Evolutionary conservation across 2,888 invertebrate genomes (phyloP).

Genomic region (Caenorhabditis sulstoni): DNA sequence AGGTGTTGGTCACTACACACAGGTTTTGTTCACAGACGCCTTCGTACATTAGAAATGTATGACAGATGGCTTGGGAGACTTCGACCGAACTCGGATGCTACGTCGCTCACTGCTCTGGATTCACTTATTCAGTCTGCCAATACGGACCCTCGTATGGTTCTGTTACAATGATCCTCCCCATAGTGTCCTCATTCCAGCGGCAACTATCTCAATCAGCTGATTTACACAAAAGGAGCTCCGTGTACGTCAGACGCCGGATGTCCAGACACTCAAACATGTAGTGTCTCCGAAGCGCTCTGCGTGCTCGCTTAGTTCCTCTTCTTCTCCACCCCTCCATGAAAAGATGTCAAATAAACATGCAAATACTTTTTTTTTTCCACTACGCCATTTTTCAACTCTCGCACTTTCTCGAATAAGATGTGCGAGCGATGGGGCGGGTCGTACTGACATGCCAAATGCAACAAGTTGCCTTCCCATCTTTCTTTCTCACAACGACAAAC

Average conservation of each 20-base stretch:
- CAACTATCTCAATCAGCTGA: conserved; percentile 54
- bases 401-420: background rate
- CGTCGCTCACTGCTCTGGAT: conserved; percentile 51
- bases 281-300: conserved; percentile 53
- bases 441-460: conserved; percentile 19
- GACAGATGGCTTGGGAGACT: conserved; percentile 65
- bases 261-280: conserved; percentile 54
- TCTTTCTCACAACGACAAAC: background rate
- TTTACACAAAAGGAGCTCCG: conserved; percentile 59
- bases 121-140: conserved; percentile 63
- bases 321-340: conserved; percentile 20
- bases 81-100: conserved; percentile 63
- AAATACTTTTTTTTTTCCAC: conserved; percentile 18
- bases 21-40: conserved; percentile 3
- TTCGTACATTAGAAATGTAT: background rate
- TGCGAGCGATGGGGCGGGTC: too few relatives aligned
- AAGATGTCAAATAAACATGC: conserved; percentile 50
- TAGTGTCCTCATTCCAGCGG: conserved; percentile 49
- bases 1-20: conserved; percentile 64
- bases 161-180: background rate
- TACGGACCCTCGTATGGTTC: conserved; percentile 56
- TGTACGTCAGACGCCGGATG: conserved; percentile 57
- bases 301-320: conserved; percentile 32
- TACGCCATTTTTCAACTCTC: conserved; percentile 24
- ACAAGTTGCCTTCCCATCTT: conserved; percentile 6